These are phyloP conservation scores for Ceratotherium simum DNA, from an alignment of 2,113 vertebrate species.

Conservation along the genomic window DNA sequence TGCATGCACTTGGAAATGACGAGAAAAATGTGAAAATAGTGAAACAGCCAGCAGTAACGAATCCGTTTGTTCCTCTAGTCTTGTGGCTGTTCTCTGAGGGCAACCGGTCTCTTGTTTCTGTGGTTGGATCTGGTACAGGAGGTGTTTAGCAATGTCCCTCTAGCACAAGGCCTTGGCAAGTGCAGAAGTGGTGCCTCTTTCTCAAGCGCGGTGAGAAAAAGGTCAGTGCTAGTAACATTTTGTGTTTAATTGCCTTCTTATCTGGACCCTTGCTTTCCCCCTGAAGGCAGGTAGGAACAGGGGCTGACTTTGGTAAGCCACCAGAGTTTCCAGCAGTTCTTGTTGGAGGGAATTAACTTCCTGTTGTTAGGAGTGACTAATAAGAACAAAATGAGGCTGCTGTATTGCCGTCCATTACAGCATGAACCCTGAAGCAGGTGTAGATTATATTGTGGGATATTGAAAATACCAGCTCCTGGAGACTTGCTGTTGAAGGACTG, in stretches of 20 bases:
- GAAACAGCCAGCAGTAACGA: not conserved
- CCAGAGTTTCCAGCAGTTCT: not conserved
- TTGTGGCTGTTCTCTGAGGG: not conserved
- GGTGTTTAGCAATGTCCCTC: not conserved
- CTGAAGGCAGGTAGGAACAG: not conserved
- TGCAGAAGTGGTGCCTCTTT: not conserved
- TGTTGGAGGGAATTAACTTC: not conserved
- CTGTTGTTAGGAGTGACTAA: not conserved
- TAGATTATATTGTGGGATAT: not conserved
- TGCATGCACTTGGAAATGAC: not conserved
- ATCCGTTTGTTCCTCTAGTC: not conserved
- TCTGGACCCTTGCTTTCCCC: not conserved
- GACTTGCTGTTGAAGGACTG: not conserved
- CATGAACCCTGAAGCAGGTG: not conserved
- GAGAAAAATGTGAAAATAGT: not conserved
- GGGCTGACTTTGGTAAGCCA: not conserved
- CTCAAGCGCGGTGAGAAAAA: not conserved
- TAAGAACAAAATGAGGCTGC: not conserved
- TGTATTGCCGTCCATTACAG: rapidly evolving
- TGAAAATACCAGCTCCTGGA: not conserved
- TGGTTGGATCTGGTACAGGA: not conserved
- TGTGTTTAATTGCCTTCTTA: not conserved
- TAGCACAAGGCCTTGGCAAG: not conserved
- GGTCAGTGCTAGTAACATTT: not conserved
- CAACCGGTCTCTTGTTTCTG: not conserved